These are phyloP conservation scores for Dione vanillae DNA, from an alignment of 2,888 invertebrate species.

Conservation along the genomic window DNA sequence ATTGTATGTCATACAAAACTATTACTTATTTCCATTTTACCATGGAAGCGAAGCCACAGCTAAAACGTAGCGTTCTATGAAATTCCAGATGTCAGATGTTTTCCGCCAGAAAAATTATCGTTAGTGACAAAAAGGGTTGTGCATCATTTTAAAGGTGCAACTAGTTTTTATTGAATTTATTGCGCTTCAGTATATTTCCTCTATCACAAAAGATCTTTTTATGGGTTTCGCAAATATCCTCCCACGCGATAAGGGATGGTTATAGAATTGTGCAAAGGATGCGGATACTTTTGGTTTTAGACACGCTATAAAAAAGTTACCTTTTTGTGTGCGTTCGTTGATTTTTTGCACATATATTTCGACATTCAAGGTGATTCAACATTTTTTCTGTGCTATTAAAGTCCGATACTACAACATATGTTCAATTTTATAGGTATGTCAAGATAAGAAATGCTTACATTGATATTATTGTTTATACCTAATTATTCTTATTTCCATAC, in stretches of 20 bases:
- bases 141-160: slow-evolving; percentile 66
- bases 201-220: slow-evolving; percentile 65
- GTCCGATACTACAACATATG: neutral
- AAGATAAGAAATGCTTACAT: no score
- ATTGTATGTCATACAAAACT: no score
- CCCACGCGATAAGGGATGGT: slow-evolving; percentile 56
- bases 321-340: neutral
- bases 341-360: neutral
- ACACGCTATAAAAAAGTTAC: slow-evolving; percentile 23
- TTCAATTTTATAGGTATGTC: neutral
- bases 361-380: neutral
- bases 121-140: slow-evolving; percentile 59
- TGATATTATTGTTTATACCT: no score
- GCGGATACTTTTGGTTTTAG: slow-evolving; percentile 31
- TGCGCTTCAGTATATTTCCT: slow-evolving; percentile 75
- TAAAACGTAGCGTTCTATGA: neutral
- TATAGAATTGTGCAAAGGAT: slow-evolving; percentile 35
- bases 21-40: no score
- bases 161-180: slow-evolving; percentile 66
- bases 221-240: slow-evolving; percentile 79
- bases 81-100: slow-evolving; percentile 13
- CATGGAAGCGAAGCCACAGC: no score
- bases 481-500: no score
- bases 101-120: slow-evolving; percentile 16
- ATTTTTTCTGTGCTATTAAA: slow-evolving; percentile 5